Base-by-base conservation (phyloP, 2,113 vertebrate genomes). In the Pheucticus melanocephalus region DNA sequence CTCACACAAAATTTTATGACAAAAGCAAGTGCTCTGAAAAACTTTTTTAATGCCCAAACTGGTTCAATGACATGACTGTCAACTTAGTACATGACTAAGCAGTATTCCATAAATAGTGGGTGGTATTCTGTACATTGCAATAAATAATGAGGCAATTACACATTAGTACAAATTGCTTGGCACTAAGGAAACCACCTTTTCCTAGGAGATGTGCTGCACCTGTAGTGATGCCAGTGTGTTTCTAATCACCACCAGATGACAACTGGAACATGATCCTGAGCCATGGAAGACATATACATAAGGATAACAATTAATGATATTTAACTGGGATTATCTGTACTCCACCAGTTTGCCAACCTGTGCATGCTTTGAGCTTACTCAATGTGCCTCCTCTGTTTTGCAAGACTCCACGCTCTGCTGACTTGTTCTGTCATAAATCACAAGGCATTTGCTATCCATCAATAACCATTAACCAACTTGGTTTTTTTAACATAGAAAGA, bases 251-350 rank as follows among this genome's bases (percentile, higher is more conserved):
- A 60, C 54, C 76, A 77, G 63, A 66, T n/a, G 51, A 88, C 60
- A 95, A 80, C 4, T 65, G 75, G 82, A 91, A 85, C 35, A 21
- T 1, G 37, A 92, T 22, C 54, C 63, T 27, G 45, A 82, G 87
- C 79, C 73, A 59, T 42, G 59, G 63, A 85, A 86, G 72, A 35
- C 5, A 0, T 18, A 81, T 35, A 85, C 31, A 11, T 6, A 54
- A 66, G 60, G 76, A 63, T 57, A 94, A 88, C 90, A 86, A 92
- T 73, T 83, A 90, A 83, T 48, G 45, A 84, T 88, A 37, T 87
- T 95, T 90, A 92, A 71, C 82, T 68, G 48, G 63, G 87, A 94
- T 95, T 96, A 94, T 59, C 82, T 94, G 90, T 86, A 88, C 92
- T 95, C 71, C 75, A 87, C 50, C 81, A 85, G 57, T 19, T 80